Conservation (phyloP, 2,888 invertebrate genomes). For the Brenthis daphne region DNA sequence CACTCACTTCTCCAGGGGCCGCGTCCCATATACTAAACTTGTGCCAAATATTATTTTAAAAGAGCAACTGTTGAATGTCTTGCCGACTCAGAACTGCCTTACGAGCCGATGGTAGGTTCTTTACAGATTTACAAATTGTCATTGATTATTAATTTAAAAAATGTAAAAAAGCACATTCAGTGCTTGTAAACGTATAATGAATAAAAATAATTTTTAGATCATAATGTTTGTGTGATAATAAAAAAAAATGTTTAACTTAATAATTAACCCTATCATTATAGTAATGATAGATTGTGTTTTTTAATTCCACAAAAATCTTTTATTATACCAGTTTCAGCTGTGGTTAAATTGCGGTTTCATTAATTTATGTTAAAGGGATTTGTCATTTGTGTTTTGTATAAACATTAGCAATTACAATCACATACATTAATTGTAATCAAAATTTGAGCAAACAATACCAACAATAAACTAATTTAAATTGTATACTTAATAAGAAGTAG, state of each 20-base stretch:
- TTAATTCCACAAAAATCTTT: background rate
- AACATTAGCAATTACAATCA: background rate
- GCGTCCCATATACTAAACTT: too few relatives aligned
- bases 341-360: conserved; percentile 1
- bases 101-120: too few relatives aligned
- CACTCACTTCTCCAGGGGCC: too few relatives aligned
- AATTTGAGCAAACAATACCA: background rate
- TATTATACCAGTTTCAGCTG: background rate
- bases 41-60: too few relatives aligned
- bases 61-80: too few relatives aligned
- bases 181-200: background rate
- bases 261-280: too few relatives aligned
- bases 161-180: background rate
- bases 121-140: too few relatives aligned
- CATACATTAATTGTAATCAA: background rate
- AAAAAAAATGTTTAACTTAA: too few relatives aligned
- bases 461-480: background rate
- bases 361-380: conserved; percentile 10
- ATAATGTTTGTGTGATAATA: too few relatives aligned
- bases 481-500: too few relatives aligned
- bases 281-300: background rate
- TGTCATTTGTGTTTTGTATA: background rate
- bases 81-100: too few relatives aligned
- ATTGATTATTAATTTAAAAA: background rate
- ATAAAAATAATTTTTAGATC: too few relatives aligned